phyloP scores from a whole-genome alignment of 2,888 invertebrate species.

The Agrotis segetum region DNA sequence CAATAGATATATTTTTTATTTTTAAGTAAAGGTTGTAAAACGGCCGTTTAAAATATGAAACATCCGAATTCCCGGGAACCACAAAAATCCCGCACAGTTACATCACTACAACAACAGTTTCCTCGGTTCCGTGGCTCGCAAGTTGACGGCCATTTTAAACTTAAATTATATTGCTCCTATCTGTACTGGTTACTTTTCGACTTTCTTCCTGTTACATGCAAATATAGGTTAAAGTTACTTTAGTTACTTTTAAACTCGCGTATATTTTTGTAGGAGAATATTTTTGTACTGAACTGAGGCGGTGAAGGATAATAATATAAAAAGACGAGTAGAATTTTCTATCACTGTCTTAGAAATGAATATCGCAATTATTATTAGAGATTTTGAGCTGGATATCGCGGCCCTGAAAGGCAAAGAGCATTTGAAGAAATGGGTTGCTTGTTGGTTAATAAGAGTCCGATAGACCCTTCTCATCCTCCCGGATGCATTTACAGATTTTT shows the following conservation, averaged over 20 bases:
- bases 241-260: constrained; percentile 14
- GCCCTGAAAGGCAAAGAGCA: no score
- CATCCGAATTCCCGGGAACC: background rate
- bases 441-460: no score
- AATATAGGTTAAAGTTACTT: constrained; percentile 23
- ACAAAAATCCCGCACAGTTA: constrained; percentile 1
- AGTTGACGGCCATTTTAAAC: constrained; percentile 67
- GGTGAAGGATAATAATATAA: background rate
- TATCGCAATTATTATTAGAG: no score
- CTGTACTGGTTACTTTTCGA: constrained; percentile 50
- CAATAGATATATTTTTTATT: no score
- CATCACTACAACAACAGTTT: constrained; percentile 57
- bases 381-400: no score
- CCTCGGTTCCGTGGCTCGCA: constrained; percentile 42
- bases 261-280: constrained; percentile 6
- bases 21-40: no score
- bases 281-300: background rate
- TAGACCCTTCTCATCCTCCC: no score
- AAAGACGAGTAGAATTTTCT: no score
- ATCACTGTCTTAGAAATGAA: no score
- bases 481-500: no score
- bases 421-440: no score
- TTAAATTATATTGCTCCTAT: constrained; percentile 65
- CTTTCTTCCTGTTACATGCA: constrained; percentile 22
- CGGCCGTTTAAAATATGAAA: no score